These are phyloP conservation scores for Caenorhabditis inopinata DNA, from an alignment of 1,140 invertebrate species.

Conservation along the genomic window DNA sequence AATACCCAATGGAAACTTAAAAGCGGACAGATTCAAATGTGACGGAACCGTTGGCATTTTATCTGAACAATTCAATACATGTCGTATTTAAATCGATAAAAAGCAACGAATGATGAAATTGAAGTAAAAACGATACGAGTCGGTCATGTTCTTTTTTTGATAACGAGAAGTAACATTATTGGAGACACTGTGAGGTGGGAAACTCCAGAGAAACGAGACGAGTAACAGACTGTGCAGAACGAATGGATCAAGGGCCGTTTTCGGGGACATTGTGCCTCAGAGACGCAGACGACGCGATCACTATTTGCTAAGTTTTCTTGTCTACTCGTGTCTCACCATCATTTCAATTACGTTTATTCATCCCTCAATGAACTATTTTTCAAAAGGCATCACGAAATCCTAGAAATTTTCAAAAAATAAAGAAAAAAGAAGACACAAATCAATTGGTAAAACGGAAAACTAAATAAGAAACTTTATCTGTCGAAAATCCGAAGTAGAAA, in stretches of 20 bases:
- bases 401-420: not conserved
- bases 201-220: not conserved
- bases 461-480: constrained; percentile 25
- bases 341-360: constrained; percentile 24
- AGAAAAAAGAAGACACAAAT: not conserved
- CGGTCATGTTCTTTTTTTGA: constrained; percentile 8
- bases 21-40: not conserved
- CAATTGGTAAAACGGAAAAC: not conserved
- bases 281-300: not conserved
- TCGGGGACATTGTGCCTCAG: constrained; percentile 9
- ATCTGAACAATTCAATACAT: constrained; percentile 6
- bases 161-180: constrained; percentile 3
- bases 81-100: no score
- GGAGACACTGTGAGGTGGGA: not conserved
- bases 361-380: constrained; percentile 1
- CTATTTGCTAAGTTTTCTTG: constrained; percentile 18
- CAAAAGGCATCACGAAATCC: not conserved
- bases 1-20: constrained; percentile 42
- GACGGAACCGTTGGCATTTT: not conserved
- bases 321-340: no score
- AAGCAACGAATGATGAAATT: not conserved
- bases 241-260: constrained; percentile 21
- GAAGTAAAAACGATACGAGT: not conserved
- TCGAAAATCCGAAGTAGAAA: constrained; percentile 21
- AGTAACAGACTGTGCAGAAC: not conserved